phyloP scores from a whole-genome alignment of 2,888 invertebrate genomes.

The Rhamnusium bicolor region DNA sequence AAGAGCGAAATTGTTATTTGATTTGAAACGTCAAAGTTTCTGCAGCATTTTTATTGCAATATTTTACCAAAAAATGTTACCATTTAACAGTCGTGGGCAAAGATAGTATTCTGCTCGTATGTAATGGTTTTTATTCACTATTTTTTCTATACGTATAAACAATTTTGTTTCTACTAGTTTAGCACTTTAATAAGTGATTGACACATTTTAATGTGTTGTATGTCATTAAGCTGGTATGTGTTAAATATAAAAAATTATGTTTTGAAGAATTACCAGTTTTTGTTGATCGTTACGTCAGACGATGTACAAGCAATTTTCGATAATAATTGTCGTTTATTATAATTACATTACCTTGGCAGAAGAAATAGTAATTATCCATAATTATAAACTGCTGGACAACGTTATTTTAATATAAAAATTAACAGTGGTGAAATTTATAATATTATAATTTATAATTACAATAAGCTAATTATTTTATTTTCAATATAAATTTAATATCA shows the following conservation, averaged over 20 bases:
- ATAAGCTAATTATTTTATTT: too few species aligned
- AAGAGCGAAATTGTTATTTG: too few species aligned
- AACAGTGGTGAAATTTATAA: not conserved
- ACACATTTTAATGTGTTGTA: not conserved
- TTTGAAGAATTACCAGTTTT: conserved; percentile 21
- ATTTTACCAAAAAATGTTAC: too few species aligned
- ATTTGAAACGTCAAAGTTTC: too few species aligned
- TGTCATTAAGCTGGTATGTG: conserved; percentile 1
- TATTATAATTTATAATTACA: too few species aligned
- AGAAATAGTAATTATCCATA: conserved; percentile 21
- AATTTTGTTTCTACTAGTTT: not conserved
- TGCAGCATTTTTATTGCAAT: too few species aligned
- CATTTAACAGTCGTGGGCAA: too few species aligned
- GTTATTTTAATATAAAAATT: conserved; percentile 9
- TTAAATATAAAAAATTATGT: conserved; percentile 5
- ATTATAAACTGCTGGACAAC: conserved; percentile 19
- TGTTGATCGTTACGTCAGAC: conserved; percentile 12
- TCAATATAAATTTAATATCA: too few species aligned
- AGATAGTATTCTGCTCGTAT: too few species aligned
- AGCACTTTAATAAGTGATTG: not conserved
- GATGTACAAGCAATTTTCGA: conserved; percentile 6
- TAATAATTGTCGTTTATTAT: conserved; percentile 26
- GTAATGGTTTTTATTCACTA: not conserved
- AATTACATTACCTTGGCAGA: conserved; percentile 28
- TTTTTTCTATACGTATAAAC: not conserved